phyloP scores from a whole-genome alignment of 2,888 invertebrate species.

The Doris montereyensis region DNA sequence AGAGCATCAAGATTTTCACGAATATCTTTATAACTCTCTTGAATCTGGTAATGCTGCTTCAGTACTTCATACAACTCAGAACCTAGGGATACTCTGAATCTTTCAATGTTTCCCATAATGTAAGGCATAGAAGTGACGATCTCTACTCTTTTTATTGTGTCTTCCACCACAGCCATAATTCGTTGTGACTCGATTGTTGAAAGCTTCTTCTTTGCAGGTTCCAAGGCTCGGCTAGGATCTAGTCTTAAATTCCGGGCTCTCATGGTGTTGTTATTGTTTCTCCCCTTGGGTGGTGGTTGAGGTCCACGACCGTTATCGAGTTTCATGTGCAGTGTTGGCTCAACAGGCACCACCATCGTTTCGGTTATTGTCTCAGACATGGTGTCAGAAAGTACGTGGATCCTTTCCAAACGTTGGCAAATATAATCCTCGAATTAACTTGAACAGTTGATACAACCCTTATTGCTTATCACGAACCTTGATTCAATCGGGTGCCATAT shows the following conservation, averaged over 20 bases:
- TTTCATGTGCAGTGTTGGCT: conserved; percentile 61
- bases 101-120: conserved; percentile 64
- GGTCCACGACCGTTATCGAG: conserved; percentile 46
- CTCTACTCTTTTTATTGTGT: conserved; percentile 66
- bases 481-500: no score
- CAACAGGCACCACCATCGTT: conserved; percentile 45
- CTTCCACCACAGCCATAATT: conserved; percentile 71
- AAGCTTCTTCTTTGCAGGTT: conserved; percentile 71
- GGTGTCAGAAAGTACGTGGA: no score
- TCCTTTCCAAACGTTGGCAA: no score
- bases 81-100: conserved; percentile 65
- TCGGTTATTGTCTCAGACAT: conserved; percentile 36
- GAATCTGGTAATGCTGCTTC: conserved; percentile 62
- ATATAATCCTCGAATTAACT: no score
- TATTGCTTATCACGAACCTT: no score
- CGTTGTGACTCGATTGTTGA: conserved; percentile 71
- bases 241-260: conserved; percentile 50
- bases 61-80: conserved; percentile 63
- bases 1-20: conserved; percentile 56
- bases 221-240: conserved; percentile 69
- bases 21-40: conserved; percentile 65
- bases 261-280: conserved; percentile 32
- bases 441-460: no score
- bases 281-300: conserved; percentile 41
- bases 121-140: conserved; percentile 66